Evolutionary conservation across 2,888 invertebrate species (phyloP), one percentile per base, ranked within the genome.

Genomic region (Panzeria rudis): DNA sequence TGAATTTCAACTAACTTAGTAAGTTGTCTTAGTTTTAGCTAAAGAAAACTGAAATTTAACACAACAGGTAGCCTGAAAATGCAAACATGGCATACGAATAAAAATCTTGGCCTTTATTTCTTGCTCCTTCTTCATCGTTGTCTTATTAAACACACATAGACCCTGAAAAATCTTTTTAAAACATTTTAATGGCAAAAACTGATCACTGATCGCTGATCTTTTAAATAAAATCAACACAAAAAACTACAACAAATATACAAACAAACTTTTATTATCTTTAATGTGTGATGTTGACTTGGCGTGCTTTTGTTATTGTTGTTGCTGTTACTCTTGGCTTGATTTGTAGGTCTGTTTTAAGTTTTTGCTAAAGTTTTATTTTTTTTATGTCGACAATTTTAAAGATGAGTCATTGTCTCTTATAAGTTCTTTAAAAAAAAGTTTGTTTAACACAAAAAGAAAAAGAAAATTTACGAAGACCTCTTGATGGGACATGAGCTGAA

Each of bases 151-250:
- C 44, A 64, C 44, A 66, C 32, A 76, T 56, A 77, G 80, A 68
- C 84, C 76, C 71, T 80, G 71, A 77, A 77, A 72, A 78, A 75
- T 47, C 20, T 50, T 80, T 69, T 78, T 52, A 79, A 82, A 84
- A 73, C 61, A 81, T 68, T 75, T 72, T 78, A 83, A 83, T 81
- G 83, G 80, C 83, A 77, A 77, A 82, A 81, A 86, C 79, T 86
- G 86, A 86, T 86, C 83, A 80, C 80, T 84, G 82, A 73, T 82
- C 79, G 73, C 82, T 78, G 77, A 78, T 81, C 84, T 81, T 78
- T 76, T 54, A 75, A 69, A 64, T 78, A 81, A 85, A 80, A 83
- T 85, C 83, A 86, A 86, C 86, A 85, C 64, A 64, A 79, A 86
- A 35, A 80, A 75, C 69, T 23, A 38, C 3, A 29, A 5, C 29